These are phyloP conservation scores for Poeciliopsis retropinna DNA, from an alignment of 2,113 vertebrate genomes.

Conservation along the genomic window DNA sequence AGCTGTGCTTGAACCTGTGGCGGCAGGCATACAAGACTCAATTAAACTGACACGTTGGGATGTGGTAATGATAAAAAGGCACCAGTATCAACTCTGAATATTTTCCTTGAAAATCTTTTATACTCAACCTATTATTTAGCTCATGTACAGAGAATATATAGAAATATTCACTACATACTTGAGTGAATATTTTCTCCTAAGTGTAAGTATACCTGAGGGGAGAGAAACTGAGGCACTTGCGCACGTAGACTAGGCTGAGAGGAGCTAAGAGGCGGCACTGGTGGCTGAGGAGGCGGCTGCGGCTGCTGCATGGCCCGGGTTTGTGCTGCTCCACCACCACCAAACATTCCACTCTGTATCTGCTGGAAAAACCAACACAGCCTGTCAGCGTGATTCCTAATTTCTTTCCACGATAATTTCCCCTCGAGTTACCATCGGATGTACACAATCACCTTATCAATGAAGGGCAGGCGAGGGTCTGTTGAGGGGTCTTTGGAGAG, in stretches of 20 bases:
- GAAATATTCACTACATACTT: neutral
- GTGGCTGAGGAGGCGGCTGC: slow-evolving; percentile 84
- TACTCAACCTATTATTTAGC: neutral
- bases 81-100: neutral
- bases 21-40: neutral
- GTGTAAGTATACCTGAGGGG: slow-evolving; percentile 91
- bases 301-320: slow-evolving; percentile 92
- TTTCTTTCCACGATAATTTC: neutral
- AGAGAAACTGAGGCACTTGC: slow-evolving; percentile 99
- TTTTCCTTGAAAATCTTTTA: slow-evolving; percentile 4
- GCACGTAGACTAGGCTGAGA: slow-evolving; percentile 99
- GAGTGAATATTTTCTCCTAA: slow-evolving; percentile 1
- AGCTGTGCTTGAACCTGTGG: slow-evolving; percentile 99
- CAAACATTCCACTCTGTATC: slow-evolving; percentile 98
- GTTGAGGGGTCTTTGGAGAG: slow-evolving; percentile 98
- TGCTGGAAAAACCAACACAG: slow-evolving; percentile 81
- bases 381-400: neutral
- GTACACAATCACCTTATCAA: slow-evolving; percentile 90
- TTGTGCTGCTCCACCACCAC: slow-evolving; percentile 96
- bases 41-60: neutral
- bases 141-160: neutral
- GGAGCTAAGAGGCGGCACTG: slow-evolving; percentile 96
- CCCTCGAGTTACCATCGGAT: neutral
- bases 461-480: slow-evolving; percentile 91
- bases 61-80: neutral